A percentile compares a stretch with the other conserved stretches of the same genome.
These are phyloP conservation scores for Heteractis magnifica DNA, from an alignment of 92 coral and sea anemone genomes.

Conservation along the genomic window DNA sequence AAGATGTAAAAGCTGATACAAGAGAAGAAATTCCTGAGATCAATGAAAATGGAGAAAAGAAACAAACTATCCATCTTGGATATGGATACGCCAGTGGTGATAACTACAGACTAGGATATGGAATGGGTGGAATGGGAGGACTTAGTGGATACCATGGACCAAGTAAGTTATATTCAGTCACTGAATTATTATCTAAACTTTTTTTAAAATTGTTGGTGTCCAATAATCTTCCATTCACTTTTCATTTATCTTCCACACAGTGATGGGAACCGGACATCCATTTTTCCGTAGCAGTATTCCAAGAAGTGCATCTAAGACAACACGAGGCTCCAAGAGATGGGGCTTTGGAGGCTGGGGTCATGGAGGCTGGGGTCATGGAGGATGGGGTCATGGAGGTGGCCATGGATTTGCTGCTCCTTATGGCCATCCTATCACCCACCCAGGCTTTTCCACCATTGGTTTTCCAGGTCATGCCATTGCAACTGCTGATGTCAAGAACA, in stretches of 20 bases:
- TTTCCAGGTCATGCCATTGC: conserved; percentile 97
- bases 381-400: conserved; percentile 55
- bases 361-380: conserved; percentile 59
- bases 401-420: conserved; percentile 88
- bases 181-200: not conserved
- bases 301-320: conserved; percentile 29
- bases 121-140: conserved; percentile 99
- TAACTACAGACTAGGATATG: conserved; percentile 95
- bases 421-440: conserved; percentile 98
- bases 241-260: not conserved
- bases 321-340: conserved; percentile 73
- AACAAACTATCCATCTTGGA: conserved; percentile 96
- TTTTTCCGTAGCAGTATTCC: conserved; percentile 51
- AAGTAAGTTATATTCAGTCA: conserved; percentile 4
- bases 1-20: conserved; percentile 71
- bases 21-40: conserved; percentile 83
- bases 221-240: not conserved
- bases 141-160: conserved; percentile 54
- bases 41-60: conserved; percentile 47
- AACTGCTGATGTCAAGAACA: conserved; percentile 89
- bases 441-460: conserved; percentile 96
- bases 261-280: conserved; percentile 24
- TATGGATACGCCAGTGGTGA: conserved; percentile 99
- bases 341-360: conserved; percentile 44
- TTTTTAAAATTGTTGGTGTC: not conserved